Conservation (phyloP, 2,888 invertebrate genomes). For the Drosophila mayaguana region DNA sequence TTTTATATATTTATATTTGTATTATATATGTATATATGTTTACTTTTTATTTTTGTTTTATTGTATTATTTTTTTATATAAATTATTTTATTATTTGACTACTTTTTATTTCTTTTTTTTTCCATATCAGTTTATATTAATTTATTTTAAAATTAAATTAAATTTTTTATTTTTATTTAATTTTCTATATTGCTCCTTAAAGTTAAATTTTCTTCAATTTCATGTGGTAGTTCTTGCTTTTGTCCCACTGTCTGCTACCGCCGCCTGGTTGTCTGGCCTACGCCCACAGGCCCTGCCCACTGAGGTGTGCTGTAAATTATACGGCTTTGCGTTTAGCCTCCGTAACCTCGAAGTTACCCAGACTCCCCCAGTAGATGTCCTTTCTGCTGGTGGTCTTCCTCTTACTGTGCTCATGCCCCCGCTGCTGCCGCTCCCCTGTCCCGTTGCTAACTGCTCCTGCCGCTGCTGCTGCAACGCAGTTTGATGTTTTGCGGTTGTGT, state of each 20-base stretch:
- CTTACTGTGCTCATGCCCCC: not conserved
- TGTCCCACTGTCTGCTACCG: conserved; percentile 29
- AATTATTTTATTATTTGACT: too few species aligned
- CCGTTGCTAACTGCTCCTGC: conserved; percentile 4
- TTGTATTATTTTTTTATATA: too few species aligned
- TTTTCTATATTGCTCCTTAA: too few species aligned
- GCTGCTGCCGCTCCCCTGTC: not conserved
- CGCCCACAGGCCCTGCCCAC: conserved; percentile 27
- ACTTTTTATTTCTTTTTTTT: too few species aligned
- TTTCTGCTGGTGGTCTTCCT: conserved; percentile 16
- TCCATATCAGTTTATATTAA: too few species aligned
- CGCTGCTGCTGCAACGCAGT: conserved; percentile 47
- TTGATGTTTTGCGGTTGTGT: conserved; percentile 78
- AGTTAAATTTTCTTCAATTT: not conserved
- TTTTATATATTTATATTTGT: too few species aligned
- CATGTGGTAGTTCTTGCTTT: not conserved
- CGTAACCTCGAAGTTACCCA: conserved; percentile 56
- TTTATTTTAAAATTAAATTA: too few species aligned
- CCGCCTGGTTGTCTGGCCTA: conserved; percentile 26
- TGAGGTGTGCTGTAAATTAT: conserved; percentile 73
- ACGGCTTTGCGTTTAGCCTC: conserved; percentile 74
- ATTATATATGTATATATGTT: too few species aligned
- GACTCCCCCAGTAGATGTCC: conserved; percentile 6
- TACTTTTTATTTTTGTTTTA: too few species aligned
- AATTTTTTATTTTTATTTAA: too few species aligned